Percentiles rank a stretch among this genome's conserved stretches.
These are phyloP conservation scores for Maniola jurtina DNA, from an alignment of 1,140 invertebrate genomes.

Conservation along the genomic window DNA sequence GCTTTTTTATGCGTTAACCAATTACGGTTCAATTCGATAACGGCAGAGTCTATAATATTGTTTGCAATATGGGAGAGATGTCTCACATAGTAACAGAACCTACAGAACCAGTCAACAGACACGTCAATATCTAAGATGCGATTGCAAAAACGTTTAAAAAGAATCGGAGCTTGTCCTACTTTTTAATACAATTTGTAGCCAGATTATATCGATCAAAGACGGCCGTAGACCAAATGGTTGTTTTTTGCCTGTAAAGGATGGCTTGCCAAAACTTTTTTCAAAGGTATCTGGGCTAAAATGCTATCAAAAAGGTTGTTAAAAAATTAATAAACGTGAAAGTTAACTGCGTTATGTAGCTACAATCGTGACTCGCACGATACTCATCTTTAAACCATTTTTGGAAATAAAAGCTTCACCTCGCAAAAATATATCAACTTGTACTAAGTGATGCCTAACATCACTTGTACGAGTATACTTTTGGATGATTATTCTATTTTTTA, in stretches of 20 bases:
- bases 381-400: constrained; percentile 19
- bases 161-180: background rate
- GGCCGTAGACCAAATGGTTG: background rate
- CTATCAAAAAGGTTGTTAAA: constrained; percentile 6
- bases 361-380: constrained; percentile 26
- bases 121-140: background rate
- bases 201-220: constrained; percentile 6
- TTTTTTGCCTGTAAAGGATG: background rate
- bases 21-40: constrained; percentile 40
- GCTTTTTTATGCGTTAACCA: constrained; percentile 50
- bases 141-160: background rate
- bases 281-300: background rate
- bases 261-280: background rate
- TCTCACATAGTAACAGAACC: background rate
- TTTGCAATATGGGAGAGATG: background rate
- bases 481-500: constrained; percentile 17
- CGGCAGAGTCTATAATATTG: constrained; percentile 21
- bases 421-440: too few relatives aligned
- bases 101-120: background rate
- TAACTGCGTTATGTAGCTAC: constrained; percentile 16
- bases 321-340: constrained; percentile 26
- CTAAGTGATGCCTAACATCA: too few relatives aligned
- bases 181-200: constrained; percentile 1
- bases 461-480: constrained; percentile 22
- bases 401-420: background rate